Evolutionary conservation across 2,113 vertebrate species (phyloP).

Genomic region (Plectropomus leopardus): DNA sequence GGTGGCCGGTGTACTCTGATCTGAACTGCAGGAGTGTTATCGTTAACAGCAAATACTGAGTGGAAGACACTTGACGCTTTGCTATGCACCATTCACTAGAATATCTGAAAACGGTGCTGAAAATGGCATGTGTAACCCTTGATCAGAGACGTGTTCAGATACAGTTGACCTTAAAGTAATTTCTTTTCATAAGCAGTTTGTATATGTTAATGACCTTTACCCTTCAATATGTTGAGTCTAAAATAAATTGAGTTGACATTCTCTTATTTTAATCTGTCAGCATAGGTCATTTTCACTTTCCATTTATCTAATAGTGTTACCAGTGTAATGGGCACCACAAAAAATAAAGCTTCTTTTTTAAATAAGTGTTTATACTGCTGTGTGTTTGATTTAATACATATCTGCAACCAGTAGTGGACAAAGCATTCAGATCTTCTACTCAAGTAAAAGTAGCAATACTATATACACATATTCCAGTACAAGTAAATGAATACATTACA

Average conservation of each 20-base stretch:
- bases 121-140: slow-evolving; percentile 58
- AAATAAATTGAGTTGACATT: slow-evolving; percentile 57
- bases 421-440: not conserved
- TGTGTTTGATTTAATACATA: slow-evolving; percentile 10
- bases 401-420: not conserved
- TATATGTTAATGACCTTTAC: slow-evolving; percentile 60
- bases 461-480: not conserved
- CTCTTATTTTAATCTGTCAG: slow-evolving; percentile 5
- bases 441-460: not conserved
- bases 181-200: slow-evolving; percentile 61
- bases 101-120: slow-evolving; percentile 36
- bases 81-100: slow-evolving; percentile 63
- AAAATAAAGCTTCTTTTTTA: slow-evolving; percentile 74
- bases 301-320: slow-evolving; percentile 73
- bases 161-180: slow-evolving; percentile 34
- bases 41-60: slow-evolving; percentile 59
- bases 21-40: slow-evolving; percentile 57
- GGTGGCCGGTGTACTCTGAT: slow-evolving; percentile 69
- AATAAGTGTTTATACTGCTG: slow-evolving; percentile 28
- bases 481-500: no score
- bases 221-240: slow-evolving; percentile 46
- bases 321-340: slow-evolving; percentile 67
- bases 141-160: slow-evolving; percentile 60
- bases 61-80: slow-evolving; percentile 54
- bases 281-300: slow-evolving; percentile 46